phyloP scores from a whole-genome alignment of 1,140 invertebrate genomes.

The Drosophila auraria region DNA sequence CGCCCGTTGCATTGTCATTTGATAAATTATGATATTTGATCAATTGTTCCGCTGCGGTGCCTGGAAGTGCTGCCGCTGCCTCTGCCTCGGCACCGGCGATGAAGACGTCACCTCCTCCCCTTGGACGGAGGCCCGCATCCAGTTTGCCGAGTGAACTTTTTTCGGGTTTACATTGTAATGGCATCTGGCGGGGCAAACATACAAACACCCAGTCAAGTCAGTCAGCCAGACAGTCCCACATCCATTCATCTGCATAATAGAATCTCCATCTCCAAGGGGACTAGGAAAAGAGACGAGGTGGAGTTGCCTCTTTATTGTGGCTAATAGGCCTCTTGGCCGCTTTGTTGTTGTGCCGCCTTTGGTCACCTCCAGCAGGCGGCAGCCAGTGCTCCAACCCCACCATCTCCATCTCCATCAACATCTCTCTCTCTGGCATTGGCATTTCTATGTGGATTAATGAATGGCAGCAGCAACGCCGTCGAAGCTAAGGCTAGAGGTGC shows the following conservation, averaged over 20 bases:
- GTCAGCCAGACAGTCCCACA: slow-evolving; percentile 43
- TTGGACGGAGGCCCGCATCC: slow-evolving; percentile 52
- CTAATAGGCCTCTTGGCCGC: slow-evolving; percentile 76
- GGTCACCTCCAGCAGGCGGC: slow-evolving; percentile 32
- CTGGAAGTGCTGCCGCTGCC: slow-evolving; percentile 33
- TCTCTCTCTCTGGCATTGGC: slow-evolving; percentile 44
- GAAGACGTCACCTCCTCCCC: slow-evolving; percentile 48
- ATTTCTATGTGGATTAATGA: slow-evolving; percentile 79
- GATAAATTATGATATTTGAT: slow-evolving; percentile 84
- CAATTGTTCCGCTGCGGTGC: slow-evolving; percentile 73
- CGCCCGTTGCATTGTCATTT: slow-evolving; percentile 78
- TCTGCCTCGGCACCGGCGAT: slow-evolving; percentile 22
- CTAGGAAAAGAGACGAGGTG: neutral
- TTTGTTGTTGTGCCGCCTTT: slow-evolving; percentile 75
- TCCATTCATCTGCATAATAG: slow-evolving; percentile 81
- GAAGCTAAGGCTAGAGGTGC: slow-evolving; percentile 6
- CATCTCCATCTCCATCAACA: slow-evolving; percentile 24
- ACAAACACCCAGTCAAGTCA: slow-evolving; percentile 43
- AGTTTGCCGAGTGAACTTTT: slow-evolving; percentile 78
- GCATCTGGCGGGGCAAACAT: slow-evolving; percentile 76
- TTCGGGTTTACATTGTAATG: slow-evolving; percentile 83
- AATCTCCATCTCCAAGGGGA: slow-evolving; percentile 37
- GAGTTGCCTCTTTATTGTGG: slow-evolving; percentile 78
- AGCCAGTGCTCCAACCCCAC: slow-evolving; percentile 4
- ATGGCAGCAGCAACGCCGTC: slow-evolving; percentile 44